These are phyloP conservation scores for Drosophila fungiperda DNA, from an alignment of 2,888 invertebrate genomes.

Conservation along the genomic window DNA sequence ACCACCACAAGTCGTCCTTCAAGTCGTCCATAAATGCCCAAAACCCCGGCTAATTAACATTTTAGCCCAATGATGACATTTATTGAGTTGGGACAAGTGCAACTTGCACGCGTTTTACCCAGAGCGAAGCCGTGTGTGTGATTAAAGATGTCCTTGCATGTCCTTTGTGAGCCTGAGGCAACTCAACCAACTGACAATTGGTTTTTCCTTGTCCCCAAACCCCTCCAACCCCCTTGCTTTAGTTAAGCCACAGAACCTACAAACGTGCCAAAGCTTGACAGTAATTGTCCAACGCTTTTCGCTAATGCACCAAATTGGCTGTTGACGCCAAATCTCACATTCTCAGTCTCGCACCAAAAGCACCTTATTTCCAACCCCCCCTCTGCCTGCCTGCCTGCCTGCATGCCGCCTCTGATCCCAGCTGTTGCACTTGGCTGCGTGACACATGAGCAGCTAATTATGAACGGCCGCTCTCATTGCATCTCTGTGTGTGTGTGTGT, in stretches of 20 bases:
- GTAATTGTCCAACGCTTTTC: slow-evolving; percentile 79
- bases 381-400: not conserved
- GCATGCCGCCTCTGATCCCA: not conserved
- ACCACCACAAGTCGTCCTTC: slow-evolving; percentile 12
- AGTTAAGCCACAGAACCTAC: slow-evolving; percentile 54
- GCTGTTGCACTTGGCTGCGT: slow-evolving; percentile 49
- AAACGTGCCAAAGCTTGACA: slow-evolving; percentile 61
- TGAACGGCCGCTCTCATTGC: slow-evolving; percentile 52
- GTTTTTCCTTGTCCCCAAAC: slow-evolving; percentile 52
- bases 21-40: slow-evolving; percentile 5
- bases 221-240: slow-evolving; percentile 1
- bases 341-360: slow-evolving; percentile 53
- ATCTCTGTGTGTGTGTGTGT: slow-evolving; percentile 16
- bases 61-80: slow-evolving; percentile 49
- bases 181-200: slow-evolving; percentile 54
- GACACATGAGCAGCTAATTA: slow-evolving; percentile 76
- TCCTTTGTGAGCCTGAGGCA: slow-evolving; percentile 33
- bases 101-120: slow-evolving; percentile 27
- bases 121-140: slow-evolving; percentile 15
- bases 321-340: slow-evolving; percentile 76
- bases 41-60: slow-evolving; percentile 51
- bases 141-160: slow-evolving; percentile 51
- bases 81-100: slow-evolving; percentile 59
- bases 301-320: slow-evolving; percentile 80
- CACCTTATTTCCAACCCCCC: slow-evolving; percentile 15